Evolutionary conservation across 2,888 invertebrate species (phyloP), one percentile per base, ranked within the genome.

Genomic region (Lasioglossum oenotherae): DNA sequence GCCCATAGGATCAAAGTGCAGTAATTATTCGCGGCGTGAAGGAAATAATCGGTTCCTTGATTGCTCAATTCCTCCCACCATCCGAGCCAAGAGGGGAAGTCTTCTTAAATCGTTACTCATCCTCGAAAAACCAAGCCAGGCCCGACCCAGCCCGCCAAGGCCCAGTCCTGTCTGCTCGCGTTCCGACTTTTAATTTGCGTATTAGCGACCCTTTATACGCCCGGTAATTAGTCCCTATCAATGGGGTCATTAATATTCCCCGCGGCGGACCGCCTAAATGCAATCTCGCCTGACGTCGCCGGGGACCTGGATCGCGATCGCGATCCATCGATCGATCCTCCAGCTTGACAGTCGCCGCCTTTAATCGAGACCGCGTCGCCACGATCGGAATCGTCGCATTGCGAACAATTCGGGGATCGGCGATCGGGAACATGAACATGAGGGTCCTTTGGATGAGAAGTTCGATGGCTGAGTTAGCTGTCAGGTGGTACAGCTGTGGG

Each of bases 241-340:
- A 88, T 89, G 82, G 87, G 86, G 87, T 91, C 91, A 92, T 92
- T 92, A 93, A 93, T 92, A 92, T 92, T 92, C 80, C n/a, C 69
- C 23, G 31, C 41, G 76, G 8, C 44, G 71, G 72, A 46, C 60
- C 74, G 6, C 27, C 79, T 74, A 81, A 81, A 80, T 74, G 83
- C 80, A 82, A 89, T 89, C 87, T 80, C 71, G 78, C 80, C 60
- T 41, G 69, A 60, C 67, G 53, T n/a, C 64, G 67, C 23, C 57
- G 64, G 31, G 16, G 64, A 64, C 19, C 67, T 1, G 67, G 74
- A 53, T 35, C 69, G 38, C 49, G 67, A 74, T 73, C 81, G 67
- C 69, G 78, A 78, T 81, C 81, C 71, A 71, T 74, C 69, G 46
- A 67, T 31, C 57, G 64, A 67, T 27, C 57, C 31, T 5, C n/a